Conservation (phyloP, 2,113 vertebrate species). For the Corapipo altera region DNA sequence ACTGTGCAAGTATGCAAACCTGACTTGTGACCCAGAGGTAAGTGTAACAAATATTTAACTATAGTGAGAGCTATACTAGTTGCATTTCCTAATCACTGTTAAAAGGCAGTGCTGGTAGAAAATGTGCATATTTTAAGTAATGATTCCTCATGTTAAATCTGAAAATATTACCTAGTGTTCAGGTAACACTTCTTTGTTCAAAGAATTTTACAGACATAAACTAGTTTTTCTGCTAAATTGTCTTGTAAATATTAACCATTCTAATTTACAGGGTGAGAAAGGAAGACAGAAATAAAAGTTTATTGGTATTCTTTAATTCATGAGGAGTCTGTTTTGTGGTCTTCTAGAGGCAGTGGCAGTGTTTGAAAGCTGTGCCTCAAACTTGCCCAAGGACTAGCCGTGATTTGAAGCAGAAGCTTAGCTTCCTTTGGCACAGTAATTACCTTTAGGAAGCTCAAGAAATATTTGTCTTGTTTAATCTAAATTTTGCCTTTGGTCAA, state of each 20-base stretch:
- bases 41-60: slow-evolving; percentile 22
- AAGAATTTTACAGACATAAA: neutral
- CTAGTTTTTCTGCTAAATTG: neutral
- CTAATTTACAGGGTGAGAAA: neutral
- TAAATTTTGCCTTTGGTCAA: neutral
- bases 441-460: neutral
- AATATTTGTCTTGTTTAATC: neutral
- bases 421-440: neutral
- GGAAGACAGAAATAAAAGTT: neutral
- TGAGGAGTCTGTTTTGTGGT: neutral
- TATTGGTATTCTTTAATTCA: neutral
- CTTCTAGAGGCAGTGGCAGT: neutral
- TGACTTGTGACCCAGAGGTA: slow-evolving; percentile 88
- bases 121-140: neutral
- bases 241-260: neutral
- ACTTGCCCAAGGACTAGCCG: neutral
- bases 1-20: slow-evolving; percentile 84
- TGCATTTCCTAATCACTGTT: neutral
- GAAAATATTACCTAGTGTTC: neutral
- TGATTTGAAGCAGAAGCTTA: neutral
- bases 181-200: neutral
- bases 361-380: neutral
- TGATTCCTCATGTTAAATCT: neutral
- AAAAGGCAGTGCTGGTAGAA: neutral
- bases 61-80: neutral